These are phyloP conservation scores for Lasius platythorax DNA, from an alignment of 2,888 invertebrate species.

Conservation along the genomic window DNA sequence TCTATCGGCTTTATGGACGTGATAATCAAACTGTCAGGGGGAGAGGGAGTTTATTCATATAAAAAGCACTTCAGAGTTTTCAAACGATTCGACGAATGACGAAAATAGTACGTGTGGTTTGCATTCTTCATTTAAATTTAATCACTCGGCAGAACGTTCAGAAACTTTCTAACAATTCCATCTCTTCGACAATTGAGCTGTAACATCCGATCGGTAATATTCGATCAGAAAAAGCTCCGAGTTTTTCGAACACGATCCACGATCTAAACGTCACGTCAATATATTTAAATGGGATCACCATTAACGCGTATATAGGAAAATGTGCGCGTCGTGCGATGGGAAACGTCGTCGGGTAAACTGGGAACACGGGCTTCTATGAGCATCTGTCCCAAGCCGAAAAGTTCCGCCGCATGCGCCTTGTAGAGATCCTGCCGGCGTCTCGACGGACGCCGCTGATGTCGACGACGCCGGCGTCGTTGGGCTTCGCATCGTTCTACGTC, in stretches of 20 bases:
- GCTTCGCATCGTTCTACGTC: neutral
- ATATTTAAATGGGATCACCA: neutral
- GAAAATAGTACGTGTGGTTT: neutral
- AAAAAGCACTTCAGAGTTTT: neutral
- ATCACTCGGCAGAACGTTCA: neutral
- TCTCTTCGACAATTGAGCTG: neutral
- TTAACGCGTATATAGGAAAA: slow-evolving; percentile 32
- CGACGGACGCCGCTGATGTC: slow-evolving; percentile 27
- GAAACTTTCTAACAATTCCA: neutral
- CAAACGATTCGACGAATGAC: neutral
- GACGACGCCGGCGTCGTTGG: slow-evolving; percentile 20
- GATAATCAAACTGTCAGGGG: neutral
- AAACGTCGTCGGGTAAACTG: slow-evolving; percentile 71
- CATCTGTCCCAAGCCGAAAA: slow-evolving; percentile 62
- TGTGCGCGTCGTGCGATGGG: slow-evolving; percentile 57
- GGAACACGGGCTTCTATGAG: slow-evolving; percentile 47
- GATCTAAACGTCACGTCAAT: neutral
- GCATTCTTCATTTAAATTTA: slow-evolving; percentile 11
- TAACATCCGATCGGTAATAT: neutral
- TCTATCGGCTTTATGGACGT: neutral
- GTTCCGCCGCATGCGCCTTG: slow-evolving; percentile 77
- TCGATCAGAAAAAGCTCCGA: neutral
- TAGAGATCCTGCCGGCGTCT: slow-evolving; percentile 36
- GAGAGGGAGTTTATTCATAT: neutral
- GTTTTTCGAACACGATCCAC: neutral